Evolutionary conservation across 2,113 vertebrate genomes (phyloP).

Genomic region (Nerophis ophidion): DNA sequence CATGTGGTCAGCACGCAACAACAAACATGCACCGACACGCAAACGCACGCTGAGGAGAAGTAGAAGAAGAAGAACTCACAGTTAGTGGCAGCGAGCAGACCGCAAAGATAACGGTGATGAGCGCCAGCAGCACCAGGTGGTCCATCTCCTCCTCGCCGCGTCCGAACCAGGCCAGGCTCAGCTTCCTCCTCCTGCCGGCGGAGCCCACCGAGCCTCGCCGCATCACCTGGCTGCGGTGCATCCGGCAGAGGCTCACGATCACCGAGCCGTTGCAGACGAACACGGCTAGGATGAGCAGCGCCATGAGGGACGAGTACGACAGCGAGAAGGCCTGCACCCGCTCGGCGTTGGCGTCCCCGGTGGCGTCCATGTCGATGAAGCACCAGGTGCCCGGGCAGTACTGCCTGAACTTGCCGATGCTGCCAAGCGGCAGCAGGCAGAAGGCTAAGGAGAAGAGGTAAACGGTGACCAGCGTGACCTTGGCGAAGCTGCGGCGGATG

Average conservation of each 20-base stretch:
- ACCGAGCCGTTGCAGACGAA: slow-evolving; percentile 82
- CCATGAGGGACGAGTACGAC: slow-evolving; percentile 77
- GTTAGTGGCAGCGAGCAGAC: slow-evolving; percentile 85
- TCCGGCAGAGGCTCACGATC: slow-evolving; percentile 80
- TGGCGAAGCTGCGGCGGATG: slow-evolving; percentile 70
- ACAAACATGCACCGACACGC: not conserved
- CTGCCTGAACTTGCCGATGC: slow-evolving; percentile 79
- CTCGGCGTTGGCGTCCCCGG: slow-evolving; percentile 14
- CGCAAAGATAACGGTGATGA: slow-evolving; percentile 82
- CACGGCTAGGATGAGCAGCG: slow-evolving; percentile 76
- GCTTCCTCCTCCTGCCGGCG: slow-evolving; percentile 53
- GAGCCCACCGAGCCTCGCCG: slow-evolving; percentile 66
- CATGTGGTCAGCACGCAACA: not conserved
- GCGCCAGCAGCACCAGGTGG: slow-evolving; percentile 79
- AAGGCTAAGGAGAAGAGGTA: slow-evolving; percentile 75
- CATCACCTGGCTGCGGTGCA: slow-evolving; percentile 78
- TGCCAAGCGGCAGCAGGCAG: slow-evolving; percentile 75
- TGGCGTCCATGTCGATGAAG: slow-evolving; percentile 79
- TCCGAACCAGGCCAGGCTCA: slow-evolving; percentile 67
- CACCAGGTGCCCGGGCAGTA: slow-evolving; percentile 90
- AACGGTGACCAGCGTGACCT: slow-evolving; percentile 66
- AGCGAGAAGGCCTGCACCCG: slow-evolving; percentile 76
- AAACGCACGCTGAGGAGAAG: not conserved
- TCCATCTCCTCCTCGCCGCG: slow-evolving; percentile 80
- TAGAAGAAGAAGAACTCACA: slow-evolving; percentile 69